A percentile compares a stretch with the other conserved stretches of the same genome.
Evolutionary conservation across 2,888 invertebrate species (phyloP).

Genomic region (Tanypteryx hageni): DNA sequence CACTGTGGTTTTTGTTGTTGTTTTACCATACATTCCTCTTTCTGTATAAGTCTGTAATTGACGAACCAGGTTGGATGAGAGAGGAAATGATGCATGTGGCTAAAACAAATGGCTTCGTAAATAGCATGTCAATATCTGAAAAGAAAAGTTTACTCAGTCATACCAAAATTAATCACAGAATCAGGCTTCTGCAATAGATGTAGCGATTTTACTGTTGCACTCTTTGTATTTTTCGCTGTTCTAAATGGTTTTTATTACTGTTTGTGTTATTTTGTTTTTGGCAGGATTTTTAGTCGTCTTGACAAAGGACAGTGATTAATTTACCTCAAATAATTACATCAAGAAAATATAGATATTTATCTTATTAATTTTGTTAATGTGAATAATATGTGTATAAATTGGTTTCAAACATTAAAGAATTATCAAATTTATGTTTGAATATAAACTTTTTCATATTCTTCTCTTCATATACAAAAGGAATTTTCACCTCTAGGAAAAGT

Average conservation of each 20-base stretch:
- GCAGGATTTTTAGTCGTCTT: background rate
- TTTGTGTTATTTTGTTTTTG: background rate
- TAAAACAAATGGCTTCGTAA: constrained; percentile 16
- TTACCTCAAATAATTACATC: background rate
- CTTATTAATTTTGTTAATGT: background rate
- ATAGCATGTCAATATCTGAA: background rate
- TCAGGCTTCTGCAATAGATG: background rate
- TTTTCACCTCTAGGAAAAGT: background rate
- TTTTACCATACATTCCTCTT: background rate
- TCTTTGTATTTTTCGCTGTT: background rate
- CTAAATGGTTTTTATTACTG: background rate
- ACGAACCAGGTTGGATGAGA: background rate
- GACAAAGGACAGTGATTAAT: background rate
- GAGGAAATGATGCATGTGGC: constrained; percentile 1
- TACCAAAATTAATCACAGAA: background rate
- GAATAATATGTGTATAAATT: no score
- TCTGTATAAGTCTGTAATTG: background rate
- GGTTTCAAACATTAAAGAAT: no score
- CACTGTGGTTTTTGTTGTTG: background rate
- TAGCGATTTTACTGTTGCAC: constrained; percentile 16
- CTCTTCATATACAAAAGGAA: background rate
- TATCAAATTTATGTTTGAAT: background rate
- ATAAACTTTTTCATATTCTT: background rate
- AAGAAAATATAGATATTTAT: background rate
- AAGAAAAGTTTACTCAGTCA: background rate